Percentiles rank a stretch among this genome's conserved stretches.
These are phyloP conservation scores for Rhopalosiphum maidis DNA, from an alignment of 1,140 invertebrate genomes.

Conservation along the genomic window DNA sequence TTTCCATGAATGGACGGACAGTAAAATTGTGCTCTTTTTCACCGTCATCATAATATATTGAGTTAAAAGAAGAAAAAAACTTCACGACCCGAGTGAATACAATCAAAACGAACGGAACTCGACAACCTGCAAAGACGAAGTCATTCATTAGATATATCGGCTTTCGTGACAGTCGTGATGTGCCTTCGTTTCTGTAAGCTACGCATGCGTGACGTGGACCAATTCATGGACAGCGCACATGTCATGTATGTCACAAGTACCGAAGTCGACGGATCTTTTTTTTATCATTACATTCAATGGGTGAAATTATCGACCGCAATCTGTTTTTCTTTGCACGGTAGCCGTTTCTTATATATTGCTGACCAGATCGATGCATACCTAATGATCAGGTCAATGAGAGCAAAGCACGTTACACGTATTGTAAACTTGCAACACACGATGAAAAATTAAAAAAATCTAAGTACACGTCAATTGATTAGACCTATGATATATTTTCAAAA, in stretches of 20 bases:
- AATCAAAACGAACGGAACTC: constrained; percentile 19
- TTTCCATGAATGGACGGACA: neutral
- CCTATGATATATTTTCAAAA: neutral
- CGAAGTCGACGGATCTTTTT: constrained; percentile 7
- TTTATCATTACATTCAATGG: constrained; percentile 9
- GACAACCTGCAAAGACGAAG: constrained; percentile 12
- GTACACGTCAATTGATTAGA: neutral
- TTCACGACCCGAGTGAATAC: constrained; percentile 27
- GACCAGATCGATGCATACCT: constrained; percentile 21
- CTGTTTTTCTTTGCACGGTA: constrained; percentile 18
- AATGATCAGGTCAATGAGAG: neutral
- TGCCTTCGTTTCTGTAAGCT: constrained; percentile 11
- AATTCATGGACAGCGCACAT: constrained; percentile 14
- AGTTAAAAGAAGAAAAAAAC: neutral
- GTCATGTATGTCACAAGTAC: constrained; percentile 29
- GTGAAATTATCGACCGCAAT: constrained; percentile 44
- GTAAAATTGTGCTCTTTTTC: constrained; percentile 11
- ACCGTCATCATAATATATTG: neutral
- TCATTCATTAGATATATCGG: constrained; percentile 28
- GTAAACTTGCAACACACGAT: neutral
- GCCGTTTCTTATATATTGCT: neutral
- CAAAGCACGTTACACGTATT: neutral
- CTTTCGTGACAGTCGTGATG: constrained; percentile 49
- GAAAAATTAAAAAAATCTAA: neutral
- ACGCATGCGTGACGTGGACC: constrained; percentile 32